Evolutionary conservation across 2,797 vertebrate species (phyloP), one percentile per base, ranked within the genome.

Genomic region (Lateolabrax maculatus): DNA sequence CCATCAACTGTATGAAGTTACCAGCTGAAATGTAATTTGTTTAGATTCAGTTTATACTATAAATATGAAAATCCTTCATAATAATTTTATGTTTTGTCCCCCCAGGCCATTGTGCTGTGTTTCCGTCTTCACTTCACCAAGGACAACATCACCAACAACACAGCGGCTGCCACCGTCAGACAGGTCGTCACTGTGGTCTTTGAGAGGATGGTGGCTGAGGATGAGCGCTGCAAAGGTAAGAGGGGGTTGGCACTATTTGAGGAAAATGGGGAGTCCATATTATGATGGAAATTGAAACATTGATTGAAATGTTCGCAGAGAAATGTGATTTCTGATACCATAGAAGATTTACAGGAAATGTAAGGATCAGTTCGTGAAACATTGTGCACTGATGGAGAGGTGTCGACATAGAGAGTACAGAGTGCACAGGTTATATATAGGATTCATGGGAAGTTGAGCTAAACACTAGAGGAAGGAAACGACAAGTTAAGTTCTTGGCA

Each of bases 101-200:
- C n/a, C 52, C 90, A 99, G 98, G 98, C 98, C 84, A 99, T 99
- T 48, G 98, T 99, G 49, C 96, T 99, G 92, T 99, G 98, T 90
- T 99, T 99, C 93, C 97, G 98, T 51, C 95, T 99, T 31, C 98
- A 99, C 93, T 99, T 99, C 93, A 99, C 98, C 64, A 99, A 99
- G 96, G 98, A 99, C 94, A 99, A 97, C 87, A 99, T 99, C 91
- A 99, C 98, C 61, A 99, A 99, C 94, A 99, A 99, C 93, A 99
- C 98, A 0, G 98, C 98, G 0, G 98, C 98, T 4, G 98, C 98
- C 46, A 99, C 98, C 0, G 98, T 99, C 67, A 93, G 98, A 52
- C 98, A 99, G 86, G 98, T 99, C 1, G 98, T 99, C 75, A 99
- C 98, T 1, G 98, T 99, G 27, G 98, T 99, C 57, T 99, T 99